Evolutionary conservation across 2,797 vertebrate species (phyloP).

Genomic region (Alcedo quadribrachys): DNA sequence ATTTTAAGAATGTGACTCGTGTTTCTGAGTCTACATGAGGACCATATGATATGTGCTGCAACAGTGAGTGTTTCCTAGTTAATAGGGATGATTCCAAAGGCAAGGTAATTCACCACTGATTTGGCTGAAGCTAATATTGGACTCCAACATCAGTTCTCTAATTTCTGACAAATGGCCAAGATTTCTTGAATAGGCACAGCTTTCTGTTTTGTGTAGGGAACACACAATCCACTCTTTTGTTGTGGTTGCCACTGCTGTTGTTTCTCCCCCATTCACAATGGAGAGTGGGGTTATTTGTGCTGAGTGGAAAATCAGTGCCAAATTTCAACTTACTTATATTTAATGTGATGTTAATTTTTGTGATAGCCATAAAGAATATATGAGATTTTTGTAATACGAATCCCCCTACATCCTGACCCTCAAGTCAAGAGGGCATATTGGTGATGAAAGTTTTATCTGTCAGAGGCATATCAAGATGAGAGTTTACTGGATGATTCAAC

Average conservation of each 20-base stretch:
- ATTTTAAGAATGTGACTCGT: neutral
- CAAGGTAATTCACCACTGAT: constrained; percentile 57
- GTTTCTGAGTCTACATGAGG: neutral
- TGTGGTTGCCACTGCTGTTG: constrained; percentile 64
- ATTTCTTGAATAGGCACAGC: constrained; percentile 66
- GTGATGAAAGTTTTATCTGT: constrained; percentile 57
- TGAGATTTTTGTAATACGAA: neutral
- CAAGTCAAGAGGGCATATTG: constrained; percentile 2
- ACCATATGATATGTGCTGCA: neutral
- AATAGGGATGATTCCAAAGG: constrained; percentile 3
- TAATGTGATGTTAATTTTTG: constrained; percentile 44
- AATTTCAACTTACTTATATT: constrained; percentile 32
- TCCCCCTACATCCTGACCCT: neutral
- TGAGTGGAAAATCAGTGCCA: constrained; percentile 22
- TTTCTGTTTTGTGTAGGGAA: constrained; percentile 66
- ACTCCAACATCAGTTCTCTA: constrained; percentile 44
- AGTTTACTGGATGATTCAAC: constrained; percentile 52
- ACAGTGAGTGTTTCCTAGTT: neutral
- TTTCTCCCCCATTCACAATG: constrained; percentile 50
- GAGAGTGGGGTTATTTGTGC: constrained; percentile 60
- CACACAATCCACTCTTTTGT: constrained; percentile 67
- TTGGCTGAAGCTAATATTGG: constrained; percentile 58
- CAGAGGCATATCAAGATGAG: constrained; percentile 23
- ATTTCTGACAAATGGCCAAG: constrained; percentile 66
- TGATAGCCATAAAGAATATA: neutral